These are phyloP conservation scores for Cololabis saira DNA, from an alignment of 2,113 vertebrate species.

Conservation along the genomic window DNA sequence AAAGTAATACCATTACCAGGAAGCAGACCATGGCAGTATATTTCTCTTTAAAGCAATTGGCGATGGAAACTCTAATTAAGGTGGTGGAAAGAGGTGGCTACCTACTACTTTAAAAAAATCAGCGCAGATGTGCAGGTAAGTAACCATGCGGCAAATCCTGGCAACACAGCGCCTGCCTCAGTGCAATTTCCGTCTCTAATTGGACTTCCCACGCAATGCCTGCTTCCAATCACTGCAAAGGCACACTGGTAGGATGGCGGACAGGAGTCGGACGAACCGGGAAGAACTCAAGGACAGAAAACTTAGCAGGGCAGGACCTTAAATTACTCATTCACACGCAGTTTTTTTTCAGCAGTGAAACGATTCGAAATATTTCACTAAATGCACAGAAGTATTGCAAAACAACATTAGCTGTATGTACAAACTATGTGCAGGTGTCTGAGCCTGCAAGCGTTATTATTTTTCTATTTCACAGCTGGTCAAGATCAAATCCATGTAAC, in stretches of 20 bases:
- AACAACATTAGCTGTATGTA: too few species aligned
- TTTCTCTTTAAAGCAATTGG: conserved; percentile 63
- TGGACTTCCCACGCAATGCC: conserved; percentile 93
- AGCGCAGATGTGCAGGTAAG: conserved; percentile 92
- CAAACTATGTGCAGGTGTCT: too few species aligned
- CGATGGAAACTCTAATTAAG: conserved; percentile 72
- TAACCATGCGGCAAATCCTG: conserved; percentile 88
- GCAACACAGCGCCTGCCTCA: conserved; percentile 82
- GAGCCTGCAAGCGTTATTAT: too few species aligned
- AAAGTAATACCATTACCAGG: conserved; percentile 63
- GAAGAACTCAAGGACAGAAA: conserved; percentile 34
- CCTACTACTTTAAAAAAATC: conserved; percentile 81
- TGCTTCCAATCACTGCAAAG: conserved; percentile 88
- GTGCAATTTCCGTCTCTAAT: conserved; percentile 91
- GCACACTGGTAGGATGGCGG: conserved; percentile 25
- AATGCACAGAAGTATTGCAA: background rate
- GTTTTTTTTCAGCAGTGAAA: conserved; percentile 9
- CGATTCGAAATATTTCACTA: background rate
- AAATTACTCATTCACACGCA: conserved; percentile 20
- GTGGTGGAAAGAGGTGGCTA: conserved; percentile 72
- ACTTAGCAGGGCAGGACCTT: conserved; percentile 9
- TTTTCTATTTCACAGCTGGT: too few species aligned
- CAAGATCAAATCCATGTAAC: too few species aligned
- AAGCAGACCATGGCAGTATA: conserved; percentile 67
- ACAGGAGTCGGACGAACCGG: conserved; percentile 23